Evolutionary conservation across 2,888 invertebrate species (phyloP).

Genomic region (Abrostola triplasia): DNA sequence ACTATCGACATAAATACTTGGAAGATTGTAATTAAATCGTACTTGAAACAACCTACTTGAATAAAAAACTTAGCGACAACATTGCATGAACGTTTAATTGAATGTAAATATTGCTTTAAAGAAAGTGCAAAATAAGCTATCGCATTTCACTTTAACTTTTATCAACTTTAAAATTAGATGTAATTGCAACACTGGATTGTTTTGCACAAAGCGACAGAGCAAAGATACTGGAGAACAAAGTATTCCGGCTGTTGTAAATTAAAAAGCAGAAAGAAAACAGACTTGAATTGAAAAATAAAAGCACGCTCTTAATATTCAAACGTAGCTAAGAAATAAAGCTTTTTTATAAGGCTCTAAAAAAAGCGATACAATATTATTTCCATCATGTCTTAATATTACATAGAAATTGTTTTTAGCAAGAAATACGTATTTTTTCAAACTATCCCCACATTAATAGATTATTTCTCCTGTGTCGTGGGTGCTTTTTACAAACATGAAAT

Average conservation of each 20-base stretch:
- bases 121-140: neutral
- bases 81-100: too few species aligned
- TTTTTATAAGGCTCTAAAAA: conserved; percentile 20
- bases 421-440: too few species aligned
- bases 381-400: neutral
- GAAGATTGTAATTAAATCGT: too few species aligned
- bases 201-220: conserved; percentile 1
- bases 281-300: conserved; percentile 31
- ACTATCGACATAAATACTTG: too few species aligned
- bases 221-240: conserved; percentile 19
- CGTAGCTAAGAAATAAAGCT: conserved; percentile 24
- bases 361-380: conserved; percentile 17
- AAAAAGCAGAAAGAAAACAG: conserved; percentile 29
- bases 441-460: too few species aligned
- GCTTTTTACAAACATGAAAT: too few species aligned
- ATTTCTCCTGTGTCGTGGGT: too few species aligned
- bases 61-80: too few species aligned
- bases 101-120: neutral
- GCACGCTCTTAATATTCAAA: conserved; percentile 32
- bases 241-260: conserved; percentile 20
- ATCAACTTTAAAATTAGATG: neutral
- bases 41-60: neutral
- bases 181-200: too few species aligned
- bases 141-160: neutral
- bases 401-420: neutral